Conservation (phyloP, 2,797 vertebrate genomes). For the Parauchenoglanis ngamensis region DNA sequence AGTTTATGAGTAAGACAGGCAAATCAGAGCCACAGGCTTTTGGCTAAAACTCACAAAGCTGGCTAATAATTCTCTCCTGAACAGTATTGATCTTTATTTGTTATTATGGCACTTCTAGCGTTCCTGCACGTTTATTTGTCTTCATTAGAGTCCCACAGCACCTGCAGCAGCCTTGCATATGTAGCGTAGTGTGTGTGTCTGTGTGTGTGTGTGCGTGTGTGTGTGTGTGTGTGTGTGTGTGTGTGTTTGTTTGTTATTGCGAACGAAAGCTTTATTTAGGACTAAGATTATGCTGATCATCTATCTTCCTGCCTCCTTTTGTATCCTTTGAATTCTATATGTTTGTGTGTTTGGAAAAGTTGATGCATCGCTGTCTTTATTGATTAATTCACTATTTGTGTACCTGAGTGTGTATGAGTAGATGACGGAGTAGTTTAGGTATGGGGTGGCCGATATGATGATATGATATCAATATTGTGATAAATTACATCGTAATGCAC, state of each 20-base stretch:
- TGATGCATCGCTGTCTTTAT: slow-evolving; percentile 4
- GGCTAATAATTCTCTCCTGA: slow-evolving; percentile 60
- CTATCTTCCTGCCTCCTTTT: slow-evolving; percentile 42
- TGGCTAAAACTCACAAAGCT: slow-evolving; percentile 59
- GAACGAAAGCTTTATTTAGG: slow-evolving; percentile 53
- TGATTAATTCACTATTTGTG: neutral
- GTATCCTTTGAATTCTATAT: slow-evolving; percentile 37
- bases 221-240: slow-evolving; percentile 29
- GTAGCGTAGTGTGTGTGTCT: neutral
- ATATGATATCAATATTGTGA: slow-evolving; percentile 15
- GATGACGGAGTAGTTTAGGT: neutral
- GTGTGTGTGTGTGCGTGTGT: slow-evolving; percentile 45
- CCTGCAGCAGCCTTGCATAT: slow-evolving; percentile 55
- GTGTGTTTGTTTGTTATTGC: slow-evolving; percentile 52
- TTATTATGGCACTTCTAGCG: slow-evolving; percentile 59
- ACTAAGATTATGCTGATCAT: slow-evolving; percentile 54
- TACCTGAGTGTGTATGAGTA: neutral
- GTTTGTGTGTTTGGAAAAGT: slow-evolving; percentile 26
- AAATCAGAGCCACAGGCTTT: slow-evolving; percentile 57
- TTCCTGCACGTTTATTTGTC: slow-evolving; percentile 59
- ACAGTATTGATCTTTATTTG: slow-evolving; percentile 61
- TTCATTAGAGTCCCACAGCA: slow-evolving; percentile 61
- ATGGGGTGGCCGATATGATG: neutral
- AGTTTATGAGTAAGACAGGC: slow-evolving; percentile 55
- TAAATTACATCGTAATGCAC: slow-evolving; percentile 8